A percentile compares a stretch with the other conserved stretches of the same genome.
Conservation (phyloP, 2,113 vertebrate genomes). For the Nycticorax nycticorax region DNA sequence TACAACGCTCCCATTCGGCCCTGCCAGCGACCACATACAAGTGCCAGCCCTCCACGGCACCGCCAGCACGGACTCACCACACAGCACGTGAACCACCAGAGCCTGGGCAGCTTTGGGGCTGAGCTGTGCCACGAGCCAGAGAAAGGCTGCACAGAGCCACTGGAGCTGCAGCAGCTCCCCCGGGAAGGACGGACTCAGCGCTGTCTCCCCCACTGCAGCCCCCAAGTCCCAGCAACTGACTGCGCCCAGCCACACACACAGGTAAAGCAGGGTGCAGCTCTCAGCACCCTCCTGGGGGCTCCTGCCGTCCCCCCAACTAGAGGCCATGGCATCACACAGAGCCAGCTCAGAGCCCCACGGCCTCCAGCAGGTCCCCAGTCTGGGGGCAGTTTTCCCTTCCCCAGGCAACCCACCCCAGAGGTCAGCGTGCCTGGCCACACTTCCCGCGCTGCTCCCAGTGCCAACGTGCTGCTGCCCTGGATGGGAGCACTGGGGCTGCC, state of each 20-base stretch:
- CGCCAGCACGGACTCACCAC: fast-evolving
- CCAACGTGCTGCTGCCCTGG: fast-evolving
- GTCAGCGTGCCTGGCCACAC: fast-evolving
- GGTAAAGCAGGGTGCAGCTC: not conserved
- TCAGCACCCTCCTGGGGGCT: not conserved
- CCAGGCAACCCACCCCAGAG: not conserved
- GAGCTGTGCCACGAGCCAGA: fast-evolving
- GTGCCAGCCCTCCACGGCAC: not conserved
- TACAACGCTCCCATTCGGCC: not conserved
- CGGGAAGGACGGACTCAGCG: fast-evolving
- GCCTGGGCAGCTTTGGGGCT: not conserved
- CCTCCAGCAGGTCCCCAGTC: not conserved
- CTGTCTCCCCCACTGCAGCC: not conserved
- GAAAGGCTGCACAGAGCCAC: not conserved
- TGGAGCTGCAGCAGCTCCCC: not conserved
- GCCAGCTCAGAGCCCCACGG: not conserved
- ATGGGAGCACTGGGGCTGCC: not conserved
- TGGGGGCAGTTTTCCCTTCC: not conserved
- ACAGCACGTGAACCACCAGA: fast-evolving
- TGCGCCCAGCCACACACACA: not conserved
- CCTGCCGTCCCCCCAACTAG: not conserved
- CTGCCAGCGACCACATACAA: fast-evolving
- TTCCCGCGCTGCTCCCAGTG: fast-evolving
- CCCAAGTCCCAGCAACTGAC: not conserved
- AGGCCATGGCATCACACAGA: not conserved